Conservation (phyloP, 1,140 invertebrate species). For the Lanistes nyassanus region DNA sequence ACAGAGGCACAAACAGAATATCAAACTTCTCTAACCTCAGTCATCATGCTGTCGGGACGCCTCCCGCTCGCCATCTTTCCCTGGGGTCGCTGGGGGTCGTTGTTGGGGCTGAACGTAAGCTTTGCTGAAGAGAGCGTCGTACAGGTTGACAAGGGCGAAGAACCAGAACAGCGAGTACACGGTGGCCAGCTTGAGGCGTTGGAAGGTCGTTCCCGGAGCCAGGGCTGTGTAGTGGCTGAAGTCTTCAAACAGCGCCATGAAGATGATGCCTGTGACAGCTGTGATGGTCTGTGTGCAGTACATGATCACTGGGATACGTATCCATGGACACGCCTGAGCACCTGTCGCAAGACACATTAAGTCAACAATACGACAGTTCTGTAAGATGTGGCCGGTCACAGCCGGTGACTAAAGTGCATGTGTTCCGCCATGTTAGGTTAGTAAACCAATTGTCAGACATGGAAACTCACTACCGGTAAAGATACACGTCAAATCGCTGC, state of each 20-base stretch:
- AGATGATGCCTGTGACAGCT: constrained; percentile 42
- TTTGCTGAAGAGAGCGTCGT: constrained; percentile 32
- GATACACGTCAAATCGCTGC: no score
- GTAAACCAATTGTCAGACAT: no score
- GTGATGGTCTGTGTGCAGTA: constrained; percentile 53
- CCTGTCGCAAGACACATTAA: constrained; percentile 31
- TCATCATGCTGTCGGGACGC: not conserved
- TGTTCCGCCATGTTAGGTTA: no score
- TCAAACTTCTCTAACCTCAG: not conserved
- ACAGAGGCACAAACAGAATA: no score
- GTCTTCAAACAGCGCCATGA: constrained; percentile 42
- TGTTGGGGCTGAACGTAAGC: constrained; percentile 2
- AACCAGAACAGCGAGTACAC: constrained; percentile 49
- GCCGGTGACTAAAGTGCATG: no score
- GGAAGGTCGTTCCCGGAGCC: constrained; percentile 33
- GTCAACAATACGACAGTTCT: not conserved
- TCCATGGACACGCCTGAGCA: constrained; percentile 34
- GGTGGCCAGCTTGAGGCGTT: constrained; percentile 39
- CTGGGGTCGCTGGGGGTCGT: no score
- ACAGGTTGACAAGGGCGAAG: constrained; percentile 39
- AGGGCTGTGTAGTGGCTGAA: constrained; percentile 33
- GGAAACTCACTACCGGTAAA: no score
- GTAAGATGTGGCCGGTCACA: no score
- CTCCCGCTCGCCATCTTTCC: not conserved
- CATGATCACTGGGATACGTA: constrained; percentile 48